Evolutionary conservation across 2,113 vertebrate genomes (phyloP), one percentile per base, ranked within the genome.

Genomic region (Archocentrus centrarchus): DNA sequence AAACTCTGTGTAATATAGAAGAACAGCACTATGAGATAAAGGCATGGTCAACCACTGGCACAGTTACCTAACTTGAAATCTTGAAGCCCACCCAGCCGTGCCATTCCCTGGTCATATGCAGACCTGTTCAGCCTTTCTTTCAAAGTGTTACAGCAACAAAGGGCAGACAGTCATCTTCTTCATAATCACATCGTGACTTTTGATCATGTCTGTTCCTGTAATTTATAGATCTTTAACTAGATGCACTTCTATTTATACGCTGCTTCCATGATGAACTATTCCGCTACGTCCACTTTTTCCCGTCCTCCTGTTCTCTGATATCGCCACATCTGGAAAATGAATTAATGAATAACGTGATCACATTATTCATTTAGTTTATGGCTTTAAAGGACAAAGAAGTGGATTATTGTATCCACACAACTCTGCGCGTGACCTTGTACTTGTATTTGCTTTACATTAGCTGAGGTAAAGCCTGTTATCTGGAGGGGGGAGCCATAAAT

Each of bases 321-420:
- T 61, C 62, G 17, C 66, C 68, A 70, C 90, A 79, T 88, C 84
- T 88, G 77, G 75, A 32, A 32, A 78, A 85, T 91, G 11, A 86
- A 90, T 88, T 50, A 61, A 70, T 92, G 44, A 85, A 76, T 81
- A 59, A n/a, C 64, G 77, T 66, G 57, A 88, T 81, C 86, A 27
- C 83, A 91, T 91, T 59, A 61, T 60, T 88, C 76, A 88, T 79
- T 78, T 39, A 62, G 41, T 37, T 60, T 8, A 9, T 11, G 2
- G n/a, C 44, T 63, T 53, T 66, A 17, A 30, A 61, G 27, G 59
- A 47, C 32, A 47, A 39, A 39, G 27, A 68, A 2, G 57, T 11
- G 11, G 32, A n/a, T 79, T 47, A 9, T 47, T 35, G 4, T 7
- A 32, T n/a, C n/a, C n/a, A 10, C 30, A 27, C 53, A 55, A 1